Evolutionary conservation across 2,888 invertebrate species (phyloP), one percentile per base, ranked within the genome.

Genomic region (Drepanosiphum platanoidis): DNA sequence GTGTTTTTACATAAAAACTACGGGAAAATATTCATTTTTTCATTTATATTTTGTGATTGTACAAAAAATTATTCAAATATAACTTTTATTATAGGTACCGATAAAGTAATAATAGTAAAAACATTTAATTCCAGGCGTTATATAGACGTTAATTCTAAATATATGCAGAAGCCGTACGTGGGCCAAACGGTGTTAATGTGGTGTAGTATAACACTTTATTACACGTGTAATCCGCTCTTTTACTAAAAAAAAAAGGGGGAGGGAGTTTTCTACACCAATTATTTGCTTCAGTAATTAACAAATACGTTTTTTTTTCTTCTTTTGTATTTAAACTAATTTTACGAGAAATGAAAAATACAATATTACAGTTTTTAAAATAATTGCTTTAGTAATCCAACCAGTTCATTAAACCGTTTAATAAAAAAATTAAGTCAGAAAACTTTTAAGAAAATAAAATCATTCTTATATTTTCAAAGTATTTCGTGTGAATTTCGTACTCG

Each of bases 221-320:
- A 82, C 81, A 82, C 39, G 42, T 82, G 71, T 82, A 82, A 82
- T 82, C 71, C 81, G 5, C 42, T 2, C 3, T 42, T 32, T 58
- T 22, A 61, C n/a, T 34, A 58, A 15, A 34, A 52, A 36, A 80
- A 36, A 70, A 58, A n/a, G n/a, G n/a, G n/a, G n/a, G n/a, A n/a
- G n/a, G 4, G n/a, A 22, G 15, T 58, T 36, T 66, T 58, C 36
- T 30, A 70, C 36, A 70, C 42, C 80, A 58, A 80, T 80, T 30
- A 58, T 80, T 58, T 36, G 80, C 46, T 70, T 52, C 68, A 52
- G 52, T 52, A 32, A 42, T 42, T 13, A 30, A 30, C 30, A 27
- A 7, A 61, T 22, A 61, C n/a, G 61, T 61, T n/a, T 27, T 61
- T n/a, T 27, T 61, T 61, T 58, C 1, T 1, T 58, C 4, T 58